Evolutionary conservation across 2,888 invertebrate genomes (phyloP), one percentile per base, ranked within the genome.

Genomic region (Pheosia tremula): DNA sequence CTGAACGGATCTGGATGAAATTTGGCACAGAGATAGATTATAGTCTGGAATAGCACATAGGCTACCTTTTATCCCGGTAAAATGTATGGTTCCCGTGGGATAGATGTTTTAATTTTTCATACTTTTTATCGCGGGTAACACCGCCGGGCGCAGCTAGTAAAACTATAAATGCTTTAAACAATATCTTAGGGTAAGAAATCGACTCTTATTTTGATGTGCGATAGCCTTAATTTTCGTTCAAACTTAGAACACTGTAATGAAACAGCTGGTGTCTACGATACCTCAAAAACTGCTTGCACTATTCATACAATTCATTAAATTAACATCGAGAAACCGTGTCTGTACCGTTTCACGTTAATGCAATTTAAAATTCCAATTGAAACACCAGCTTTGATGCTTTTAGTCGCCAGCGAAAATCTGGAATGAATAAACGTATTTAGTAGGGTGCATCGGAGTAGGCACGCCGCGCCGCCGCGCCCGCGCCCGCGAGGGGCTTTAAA

Each of bases 361-460:
- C 45, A 63, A 75, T 74, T 74, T 71, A 57, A 58, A 68, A 75
- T 63, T 70, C 63, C 59, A 62, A 75, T 66, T 60, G 67, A 54
- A 60, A 60, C 67, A 65, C 59, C 60, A 66, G 56, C 62, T 58
- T 60, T 55, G 50, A 52, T 56, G 52, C 49, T 60, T 58, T 52
- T 57, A 60, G 55, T 57, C 60, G 58, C 56, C 57, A 49, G 38
- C 41, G 61, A 36, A 61, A 67, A 69, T 66, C 61, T 13, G 72
- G 60, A 60, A 65, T 67, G 61, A 61, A 69, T 72, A 47, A 61
- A 52, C 55, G 58, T 58, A 56, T 38, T 50, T 62, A 65, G 64
- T 63, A 68, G 61, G 36, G 68, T 65, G 69, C 57, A 73, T 37
- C 57, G 57, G 60, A 47, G 57, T 52, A 56, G 56, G 59, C 9